Conservation (phyloP, 2,888 invertebrate genomes). For the Drosophila recens region DNA sequence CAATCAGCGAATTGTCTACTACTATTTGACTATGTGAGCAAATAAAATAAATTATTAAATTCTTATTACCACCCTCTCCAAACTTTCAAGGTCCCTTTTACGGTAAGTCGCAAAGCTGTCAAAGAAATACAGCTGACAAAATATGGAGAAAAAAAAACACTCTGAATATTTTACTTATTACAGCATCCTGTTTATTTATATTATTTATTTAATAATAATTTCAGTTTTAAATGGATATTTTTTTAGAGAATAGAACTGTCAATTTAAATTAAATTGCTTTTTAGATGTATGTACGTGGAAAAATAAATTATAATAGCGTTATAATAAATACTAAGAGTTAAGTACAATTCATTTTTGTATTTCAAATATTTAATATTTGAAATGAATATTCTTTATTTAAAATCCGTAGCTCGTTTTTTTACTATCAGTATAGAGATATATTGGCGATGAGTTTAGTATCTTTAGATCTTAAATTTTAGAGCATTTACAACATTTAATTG, state of each 20-base stretch:
- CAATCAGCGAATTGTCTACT: constrained; percentile 27
- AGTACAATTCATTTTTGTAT: no score
- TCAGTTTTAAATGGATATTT: background rate
- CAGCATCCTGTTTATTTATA: background rate
- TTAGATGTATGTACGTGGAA: no score
- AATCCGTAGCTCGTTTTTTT: no score
- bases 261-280: no score
- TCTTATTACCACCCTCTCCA: constrained; percentile 22
- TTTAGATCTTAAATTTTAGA: no score
- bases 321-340: no score
- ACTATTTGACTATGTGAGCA: constrained; percentile 7
- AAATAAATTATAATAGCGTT: no score
- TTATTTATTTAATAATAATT: background rate
- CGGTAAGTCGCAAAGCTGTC: background rate
- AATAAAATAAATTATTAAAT: constrained; percentile 40
- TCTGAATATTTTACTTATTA: background rate
- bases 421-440: background rate
- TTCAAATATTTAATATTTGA: no score
- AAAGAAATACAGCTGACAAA: background rate
- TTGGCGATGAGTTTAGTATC: no score
- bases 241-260: no score
- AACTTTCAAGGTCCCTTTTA: constrained; percentile 18
- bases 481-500: no score
- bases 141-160: background rate
- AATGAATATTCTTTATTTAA: background rate